Conservation (phyloP, 2,113 vertebrate genomes). For the Pelvicachromis taeniatus region DNA sequence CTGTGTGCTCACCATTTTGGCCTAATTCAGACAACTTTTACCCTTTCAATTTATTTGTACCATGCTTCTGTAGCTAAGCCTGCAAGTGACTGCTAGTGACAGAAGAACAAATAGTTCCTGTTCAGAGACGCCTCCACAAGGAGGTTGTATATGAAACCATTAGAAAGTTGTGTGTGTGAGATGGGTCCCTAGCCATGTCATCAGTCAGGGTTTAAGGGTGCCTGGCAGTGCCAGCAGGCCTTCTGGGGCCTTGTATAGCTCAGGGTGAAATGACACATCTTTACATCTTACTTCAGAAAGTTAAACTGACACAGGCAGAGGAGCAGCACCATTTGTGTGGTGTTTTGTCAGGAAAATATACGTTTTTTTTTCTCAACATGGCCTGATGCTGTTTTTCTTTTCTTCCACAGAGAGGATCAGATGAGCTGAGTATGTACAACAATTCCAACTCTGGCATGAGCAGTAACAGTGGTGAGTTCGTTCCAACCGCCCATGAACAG, state of each 20-base stretch:
- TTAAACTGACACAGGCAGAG: conserved; percentile 60
- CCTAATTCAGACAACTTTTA: conserved; percentile 45
- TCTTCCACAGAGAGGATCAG: conserved; percentile 89
- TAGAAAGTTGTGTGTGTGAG: conserved; percentile 57
- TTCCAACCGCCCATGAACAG: conserved; percentile 13
- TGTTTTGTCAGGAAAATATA: conserved; percentile 31
- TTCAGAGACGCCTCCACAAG: conserved; percentile 40
- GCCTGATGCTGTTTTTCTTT: background rate
- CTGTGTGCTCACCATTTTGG: conserved; percentile 10
- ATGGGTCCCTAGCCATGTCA: conserved; percentile 53
- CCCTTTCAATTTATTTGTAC: conserved; percentile 56
- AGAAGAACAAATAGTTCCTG: conserved; percentile 65
- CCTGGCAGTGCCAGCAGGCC: conserved; percentile 14
- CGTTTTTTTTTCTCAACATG: background rate
- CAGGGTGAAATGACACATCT: conserved; percentile 65
- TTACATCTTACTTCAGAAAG: conserved; percentile 68
- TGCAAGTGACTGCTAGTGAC: conserved; percentile 40
- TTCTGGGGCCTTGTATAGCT: conserved; percentile 51
- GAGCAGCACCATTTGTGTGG: background rate
- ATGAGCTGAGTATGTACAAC: conserved; percentile 96
- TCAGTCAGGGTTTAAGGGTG: conserved; percentile 67
- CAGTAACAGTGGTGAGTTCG: conserved; percentile 90
- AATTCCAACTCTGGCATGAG: conserved; percentile 92
- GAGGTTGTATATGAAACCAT: conserved; percentile 41
- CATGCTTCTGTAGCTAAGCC: conserved; percentile 10